phyloP scores from a whole-genome alignment of 2,797 vertebrate genomes.

The Ataeniobius toweri region DNA sequence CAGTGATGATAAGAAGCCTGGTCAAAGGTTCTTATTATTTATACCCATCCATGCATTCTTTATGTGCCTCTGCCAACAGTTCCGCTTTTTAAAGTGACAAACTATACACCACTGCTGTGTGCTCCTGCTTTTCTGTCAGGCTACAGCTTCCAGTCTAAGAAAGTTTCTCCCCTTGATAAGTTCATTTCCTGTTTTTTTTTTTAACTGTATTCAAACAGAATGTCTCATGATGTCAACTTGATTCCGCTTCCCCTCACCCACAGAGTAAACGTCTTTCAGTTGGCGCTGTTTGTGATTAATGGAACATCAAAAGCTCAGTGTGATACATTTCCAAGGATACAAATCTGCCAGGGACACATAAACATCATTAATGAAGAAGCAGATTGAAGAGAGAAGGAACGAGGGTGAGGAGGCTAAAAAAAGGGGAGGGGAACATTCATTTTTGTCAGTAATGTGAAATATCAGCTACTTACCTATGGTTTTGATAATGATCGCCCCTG shows the following conservation, averaged over 20 bases:
- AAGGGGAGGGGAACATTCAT: slow-evolving; percentile 45
- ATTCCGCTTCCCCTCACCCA: slow-evolving; percentile 51
- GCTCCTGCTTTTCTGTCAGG: slow-evolving; percentile 31
- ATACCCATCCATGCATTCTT: slow-evolving; percentile 23
- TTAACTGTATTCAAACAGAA: slow-evolving; percentile 63
- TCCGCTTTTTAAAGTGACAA: slow-evolving; percentile 5
- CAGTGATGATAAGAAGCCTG: slow-evolving; percentile 31
- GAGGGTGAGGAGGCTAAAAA: slow-evolving; percentile 27
- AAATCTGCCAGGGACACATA: slow-evolving; percentile 70
- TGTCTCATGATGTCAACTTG: slow-evolving; percentile 58
- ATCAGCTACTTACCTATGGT: slow-evolving; percentile 57
- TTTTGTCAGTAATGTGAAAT: slow-evolving; percentile 50
- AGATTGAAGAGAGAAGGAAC: slow-evolving; percentile 47
- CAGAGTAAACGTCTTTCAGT: slow-evolving; percentile 70
- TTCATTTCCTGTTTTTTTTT: slow-evolving; percentile 45
- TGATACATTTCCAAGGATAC: slow-evolving; percentile 69
- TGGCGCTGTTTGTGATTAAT: slow-evolving; percentile 75
- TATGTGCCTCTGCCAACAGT: background rate
- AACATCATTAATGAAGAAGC: slow-evolving; percentile 75
- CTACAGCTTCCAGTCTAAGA: slow-evolving; percentile 14
- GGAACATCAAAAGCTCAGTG: slow-evolving; percentile 76
- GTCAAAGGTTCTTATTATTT: slow-evolving; percentile 50
- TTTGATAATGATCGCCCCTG: slow-evolving; percentile 54
- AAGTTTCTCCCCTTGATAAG: slow-evolving; percentile 24
- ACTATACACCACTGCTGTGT: background rate